Evolutionary conservation across 1,140 invertebrate species (phyloP).

Genomic region (Melanaphis sacchari): DNA sequence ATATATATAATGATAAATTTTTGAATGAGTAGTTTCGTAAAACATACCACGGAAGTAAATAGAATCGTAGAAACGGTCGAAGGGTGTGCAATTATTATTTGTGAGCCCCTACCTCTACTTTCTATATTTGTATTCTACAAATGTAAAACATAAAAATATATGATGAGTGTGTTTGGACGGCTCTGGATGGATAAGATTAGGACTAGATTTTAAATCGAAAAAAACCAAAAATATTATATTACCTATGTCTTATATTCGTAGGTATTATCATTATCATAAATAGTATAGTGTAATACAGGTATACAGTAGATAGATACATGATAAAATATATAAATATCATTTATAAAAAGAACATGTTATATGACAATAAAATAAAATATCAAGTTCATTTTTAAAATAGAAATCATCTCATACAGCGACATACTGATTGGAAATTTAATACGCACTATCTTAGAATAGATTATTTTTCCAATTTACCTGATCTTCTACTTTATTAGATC

Average conservation of each 20-base stretch:
- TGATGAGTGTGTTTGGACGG: no score
- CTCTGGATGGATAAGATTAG: no score
- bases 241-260: no score
- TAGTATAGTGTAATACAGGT: no score
- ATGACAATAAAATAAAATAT: background rate
- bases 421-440: background rate
- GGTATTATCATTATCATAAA: no score
- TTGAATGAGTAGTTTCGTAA: background rate
- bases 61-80: background rate
- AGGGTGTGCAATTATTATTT: background rate
- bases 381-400: background rate
- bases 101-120: background rate
- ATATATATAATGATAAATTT: background rate
- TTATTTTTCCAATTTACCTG: background rate
- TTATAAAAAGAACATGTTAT: background rate
- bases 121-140: background rate
- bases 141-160: background rate
- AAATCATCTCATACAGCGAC: background rate
- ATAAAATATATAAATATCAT: background rate
- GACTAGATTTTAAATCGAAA: no score
- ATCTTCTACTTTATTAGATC: background rate
- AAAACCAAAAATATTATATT: no score
- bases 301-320: no score
- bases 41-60: background rate
- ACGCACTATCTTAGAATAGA: background rate